Evolutionary conservation across 2,888 invertebrate genomes (phyloP), one percentile per base, ranked within the genome.

Genomic region (Diarsia dahlii): DNA sequence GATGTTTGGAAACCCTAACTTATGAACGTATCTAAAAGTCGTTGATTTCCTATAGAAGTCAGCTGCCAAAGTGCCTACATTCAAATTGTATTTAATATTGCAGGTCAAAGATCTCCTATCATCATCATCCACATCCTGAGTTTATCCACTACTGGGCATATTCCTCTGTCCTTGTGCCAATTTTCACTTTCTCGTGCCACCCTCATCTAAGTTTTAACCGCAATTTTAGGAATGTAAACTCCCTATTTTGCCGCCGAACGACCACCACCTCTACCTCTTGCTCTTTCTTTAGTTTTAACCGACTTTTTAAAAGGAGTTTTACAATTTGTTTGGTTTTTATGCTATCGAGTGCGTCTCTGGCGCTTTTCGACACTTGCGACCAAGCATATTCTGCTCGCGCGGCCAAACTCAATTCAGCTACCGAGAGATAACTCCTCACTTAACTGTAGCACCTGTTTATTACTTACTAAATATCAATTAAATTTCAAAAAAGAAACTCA

Each of bases 1-100:
- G 23, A 71, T 77, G 18, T 46, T 60, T 64, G 48, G 23, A 28
- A 79, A 65, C 23, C 58, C 46, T 65, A 45, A 46, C 28, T 12
- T 20, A 23, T 20, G 18, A 28, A 48, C 4, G n/a, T 28, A 50
- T 9, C 5, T 74, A 45, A 52, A 62, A 50, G n/a, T 78, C n/a
- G 34, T 15, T 20, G 50, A 60, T 28, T 68, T 58, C 4, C 15
- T 68, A n/a, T 15, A 9, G 28, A 70, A 52, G 28, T 9, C 56
- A 39, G 20, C 9, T 48, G 39, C 39, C 39, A 39, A 66, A 2
- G 10, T 65, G 3, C 45, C 20, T n/a, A 2, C 2, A 28, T 28
- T 28, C 28, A 28, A 28, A 28, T 46, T 54, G 15, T 10, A 28
- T 45, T 74, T n/a, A 6, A 18, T 52, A 39, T 56, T 66, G 20